phyloP scores from a whole-genome alignment of 2,888 invertebrate genomes.

The Silvanus unidentatus region DNA sequence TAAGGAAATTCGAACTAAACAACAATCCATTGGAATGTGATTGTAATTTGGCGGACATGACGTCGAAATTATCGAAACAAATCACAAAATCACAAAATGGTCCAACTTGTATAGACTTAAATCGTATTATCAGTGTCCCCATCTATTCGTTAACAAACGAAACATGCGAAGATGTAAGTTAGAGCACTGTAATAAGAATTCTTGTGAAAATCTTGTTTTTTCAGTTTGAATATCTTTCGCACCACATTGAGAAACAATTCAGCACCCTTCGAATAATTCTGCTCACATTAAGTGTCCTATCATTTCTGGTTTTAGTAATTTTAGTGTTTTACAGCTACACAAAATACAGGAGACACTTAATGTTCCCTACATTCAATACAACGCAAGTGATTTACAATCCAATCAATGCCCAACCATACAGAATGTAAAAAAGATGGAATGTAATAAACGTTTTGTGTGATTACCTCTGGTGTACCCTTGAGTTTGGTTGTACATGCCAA shows the following conservation, averaged over 20 bases:
- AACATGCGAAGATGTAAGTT: conserved; percentile 24
- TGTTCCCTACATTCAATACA: conserved; percentile 9
- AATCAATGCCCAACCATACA: conserved; percentile 15
- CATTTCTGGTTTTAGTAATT: conserved; percentile 26
- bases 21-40: conserved; percentile 64
- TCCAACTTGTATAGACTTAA: too few relatives aligned
- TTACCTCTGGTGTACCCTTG: conserved; percentile 61
- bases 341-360: conserved; percentile 1
- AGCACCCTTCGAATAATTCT: conserved; percentile 31
- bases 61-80: conserved; percentile 21
- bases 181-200: conserved; percentile 1
- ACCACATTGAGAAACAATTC: conserved; percentile 26
- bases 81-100: too few relatives aligned
- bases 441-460: too few relatives aligned
- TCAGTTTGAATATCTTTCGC: too few relatives aligned
- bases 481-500: conserved; percentile 65
- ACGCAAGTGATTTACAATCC: conserved; percentile 39
- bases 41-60: conserved; percentile 49
- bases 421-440: too few relatives aligned
- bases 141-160: conserved; percentile 27
- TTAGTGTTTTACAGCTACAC: conserved; percentile 32
- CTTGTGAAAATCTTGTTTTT: background rate
- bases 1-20: conserved; percentile 53
- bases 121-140: too few relatives aligned
- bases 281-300: conserved; percentile 28